phyloP scores from a whole-genome alignment of 2,113 vertebrate genomes.

The Pogona vitticeps region DNA sequence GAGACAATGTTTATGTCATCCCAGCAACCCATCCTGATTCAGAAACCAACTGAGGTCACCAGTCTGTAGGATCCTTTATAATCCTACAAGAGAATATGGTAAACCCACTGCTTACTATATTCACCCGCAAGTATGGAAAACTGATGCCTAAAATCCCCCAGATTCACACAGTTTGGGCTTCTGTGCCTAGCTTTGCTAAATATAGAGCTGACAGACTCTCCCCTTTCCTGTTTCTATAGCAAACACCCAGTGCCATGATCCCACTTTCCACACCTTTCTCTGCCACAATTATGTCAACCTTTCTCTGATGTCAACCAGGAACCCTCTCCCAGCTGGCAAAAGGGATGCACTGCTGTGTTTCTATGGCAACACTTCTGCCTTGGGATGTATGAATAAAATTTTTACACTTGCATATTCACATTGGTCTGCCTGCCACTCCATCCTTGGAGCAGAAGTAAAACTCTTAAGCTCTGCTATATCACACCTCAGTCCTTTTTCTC shows the following conservation, averaged over 20 bases:
- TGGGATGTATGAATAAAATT: slow-evolving; percentile 24
- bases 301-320: background rate
- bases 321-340: slow-evolving; percentile 4
- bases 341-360: slow-evolving; percentile 21
- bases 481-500: background rate
- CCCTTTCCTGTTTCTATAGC: background rate
- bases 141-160: background rate
- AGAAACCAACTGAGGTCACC: too few relatives aligned
- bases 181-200: background rate
- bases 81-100: background rate
- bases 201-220: background rate
- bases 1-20: too few relatives aligned
- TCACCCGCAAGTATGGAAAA: background rate
- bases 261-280: background rate
- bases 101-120: too few relatives aligned
- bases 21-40: too few relatives aligned
- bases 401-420: background rate
- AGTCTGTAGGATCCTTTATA: too few relatives aligned
- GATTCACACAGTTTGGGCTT: too few relatives aligned
- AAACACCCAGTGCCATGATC: background rate
- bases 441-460: background rate
- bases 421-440: background rate
- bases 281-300: background rate
- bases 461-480: background rate
- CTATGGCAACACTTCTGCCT: slow-evolving; percentile 31